Conservation (phyloP, 2,113 vertebrate genomes). For the Oophaga pumilio region DNA sequence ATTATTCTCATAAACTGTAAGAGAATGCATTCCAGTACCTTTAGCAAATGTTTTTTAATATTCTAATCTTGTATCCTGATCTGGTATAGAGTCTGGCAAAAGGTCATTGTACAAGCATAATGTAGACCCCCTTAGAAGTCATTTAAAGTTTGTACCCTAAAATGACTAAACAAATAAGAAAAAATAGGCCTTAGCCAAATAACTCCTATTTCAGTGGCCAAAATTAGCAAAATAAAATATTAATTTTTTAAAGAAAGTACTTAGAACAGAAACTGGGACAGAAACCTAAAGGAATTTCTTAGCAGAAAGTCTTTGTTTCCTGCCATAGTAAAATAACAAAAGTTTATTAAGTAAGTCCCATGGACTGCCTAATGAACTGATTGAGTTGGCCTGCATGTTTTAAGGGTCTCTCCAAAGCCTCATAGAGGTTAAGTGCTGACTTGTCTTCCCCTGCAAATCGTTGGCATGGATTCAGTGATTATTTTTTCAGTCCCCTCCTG, state of each 20-base stretch:
- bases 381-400: background rate
- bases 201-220: background rate
- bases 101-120: background rate
- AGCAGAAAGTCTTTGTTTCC: background rate
- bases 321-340: slow-evolving; percentile 18
- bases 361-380: slow-evolving; percentile 47
- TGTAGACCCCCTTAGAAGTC: background rate
- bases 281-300: background rate
- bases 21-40: background rate
- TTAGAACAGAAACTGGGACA: background rate
- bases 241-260: background rate
- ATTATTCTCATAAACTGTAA: background rate
- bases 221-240: background rate
- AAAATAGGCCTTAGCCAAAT: background rate
- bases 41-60: background rate
- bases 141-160: background rate
- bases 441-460: slow-evolving; percentile 30
- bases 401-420: slow-evolving; percentile 19
- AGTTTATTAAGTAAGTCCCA: slow-evolving; percentile 46
- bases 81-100: background rate
- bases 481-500: slow-evolving; percentile 46
- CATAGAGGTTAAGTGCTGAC: slow-evolving; percentile 46
- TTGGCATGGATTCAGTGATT: slow-evolving; percentile 48
- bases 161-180: background rate
- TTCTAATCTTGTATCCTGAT: background rate